Evolutionary conservation across 1,140 invertebrate species (phyloP).

Genomic region (Procambarus virginalis): DNA sequence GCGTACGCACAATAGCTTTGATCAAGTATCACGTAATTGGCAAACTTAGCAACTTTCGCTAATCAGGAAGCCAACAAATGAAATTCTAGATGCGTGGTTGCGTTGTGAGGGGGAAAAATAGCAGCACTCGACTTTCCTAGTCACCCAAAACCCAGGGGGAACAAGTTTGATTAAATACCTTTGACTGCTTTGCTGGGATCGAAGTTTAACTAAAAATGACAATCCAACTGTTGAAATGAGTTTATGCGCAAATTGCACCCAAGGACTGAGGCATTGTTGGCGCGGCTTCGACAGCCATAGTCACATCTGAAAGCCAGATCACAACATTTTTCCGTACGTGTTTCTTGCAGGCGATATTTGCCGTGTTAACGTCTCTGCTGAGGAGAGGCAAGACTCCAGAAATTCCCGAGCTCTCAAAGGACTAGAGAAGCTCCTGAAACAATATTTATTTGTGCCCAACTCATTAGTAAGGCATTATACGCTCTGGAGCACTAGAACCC

Average conservation of each 20-base stretch:
- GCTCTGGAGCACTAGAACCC: background rate
- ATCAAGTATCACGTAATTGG: conserved; percentile 70
- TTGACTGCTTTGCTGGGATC: conserved; percentile 56
- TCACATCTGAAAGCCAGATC: conserved; percentile 17
- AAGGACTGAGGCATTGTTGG: conserved; percentile 55
- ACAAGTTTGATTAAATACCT: conserved; percentile 66
- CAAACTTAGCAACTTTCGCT: conserved; percentile 69
- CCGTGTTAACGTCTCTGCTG: background rate
- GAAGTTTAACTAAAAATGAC: conserved; percentile 56
- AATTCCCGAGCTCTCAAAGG: background rate
- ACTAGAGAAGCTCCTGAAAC: background rate
- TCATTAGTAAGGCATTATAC: background rate
- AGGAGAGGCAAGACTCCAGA: background rate
- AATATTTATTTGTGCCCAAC: conserved; percentile 1
- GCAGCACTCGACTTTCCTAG: conserved; percentile 62
- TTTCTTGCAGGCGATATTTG: background rate
- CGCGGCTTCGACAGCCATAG: conserved; percentile 10
- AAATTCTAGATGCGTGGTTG: conserved; percentile 69
- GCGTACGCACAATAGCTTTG: conserved; percentile 69
- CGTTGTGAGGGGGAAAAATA: conserved; percentile 53
- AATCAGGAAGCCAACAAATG: conserved; percentile 70
- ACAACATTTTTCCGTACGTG: background rate
- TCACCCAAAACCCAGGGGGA: conserved; percentile 59
- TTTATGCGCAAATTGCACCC: conserved; percentile 64
- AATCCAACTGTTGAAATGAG: conserved; percentile 65